Conservation (phyloP, 2,113 vertebrate species). For the Notarius quadriscutis region DNA sequence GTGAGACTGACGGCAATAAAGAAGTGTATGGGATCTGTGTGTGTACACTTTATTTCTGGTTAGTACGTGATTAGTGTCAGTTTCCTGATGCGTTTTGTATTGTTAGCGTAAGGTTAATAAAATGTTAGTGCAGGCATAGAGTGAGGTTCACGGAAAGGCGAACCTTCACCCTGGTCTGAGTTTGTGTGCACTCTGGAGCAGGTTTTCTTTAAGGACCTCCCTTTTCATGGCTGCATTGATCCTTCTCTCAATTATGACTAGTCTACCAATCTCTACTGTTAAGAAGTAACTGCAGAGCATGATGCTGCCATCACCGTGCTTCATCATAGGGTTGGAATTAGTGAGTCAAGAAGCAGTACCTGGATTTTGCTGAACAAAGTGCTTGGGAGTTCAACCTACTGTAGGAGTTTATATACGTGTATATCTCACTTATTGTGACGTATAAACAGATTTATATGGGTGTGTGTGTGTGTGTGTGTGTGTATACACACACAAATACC, state of each 20-base stretch:
- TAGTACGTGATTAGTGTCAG: background rate
- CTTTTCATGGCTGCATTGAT: background rate
- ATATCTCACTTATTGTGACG: background rate
- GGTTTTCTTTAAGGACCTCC: no score
- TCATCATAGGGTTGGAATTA: background rate
- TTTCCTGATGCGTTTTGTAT: background rate
- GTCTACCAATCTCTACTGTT: background rate
- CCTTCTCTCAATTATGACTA: background rate
- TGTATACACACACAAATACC: no score
- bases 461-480: no score
- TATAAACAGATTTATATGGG: no score
- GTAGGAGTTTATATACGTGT: background rate
- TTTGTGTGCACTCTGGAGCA: no score
- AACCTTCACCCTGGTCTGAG: no score
- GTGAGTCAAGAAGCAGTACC: background rate
- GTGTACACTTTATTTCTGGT: background rate
- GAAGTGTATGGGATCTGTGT: background rate
- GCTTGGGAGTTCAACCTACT: background rate
- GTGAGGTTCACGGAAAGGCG: background rate
- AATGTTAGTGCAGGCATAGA: background rate
- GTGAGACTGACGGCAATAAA: slow-evolving; percentile 30
- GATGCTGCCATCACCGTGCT: background rate
- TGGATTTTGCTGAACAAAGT: background rate
- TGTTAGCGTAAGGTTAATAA: background rate
- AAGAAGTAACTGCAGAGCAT: background rate